A percentile compares a stretch with the other conserved stretches of the same genome.
These are phyloP conservation scores for Melanotaenia boesemani DNA, from an alignment of 2,797 vertebrate genomes.

Conservation along the genomic window DNA sequence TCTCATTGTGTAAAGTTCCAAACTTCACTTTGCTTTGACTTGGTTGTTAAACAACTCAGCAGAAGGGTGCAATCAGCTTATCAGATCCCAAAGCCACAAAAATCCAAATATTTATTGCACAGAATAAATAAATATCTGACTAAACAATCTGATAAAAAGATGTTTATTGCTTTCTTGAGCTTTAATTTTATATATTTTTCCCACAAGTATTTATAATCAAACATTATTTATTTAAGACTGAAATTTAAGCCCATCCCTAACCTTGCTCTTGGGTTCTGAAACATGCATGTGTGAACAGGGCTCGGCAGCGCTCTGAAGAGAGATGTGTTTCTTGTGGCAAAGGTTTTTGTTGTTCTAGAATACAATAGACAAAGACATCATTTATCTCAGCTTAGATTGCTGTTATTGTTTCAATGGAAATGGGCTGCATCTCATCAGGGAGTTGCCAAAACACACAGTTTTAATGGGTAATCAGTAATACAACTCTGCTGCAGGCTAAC, in stretches of 20 bases:
- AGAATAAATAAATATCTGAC: not conserved
- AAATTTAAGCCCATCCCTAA: slow-evolving; percentile 50
- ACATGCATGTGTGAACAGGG: slow-evolving; percentile 37
- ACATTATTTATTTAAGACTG: slow-evolving; percentile 7
- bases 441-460: slow-evolving; percentile 57
- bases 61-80: slow-evolving; percentile 14
- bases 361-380: slow-evolving; percentile 79
- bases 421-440: slow-evolving; percentile 62
- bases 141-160: not conserved
- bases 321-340: slow-evolving; percentile 51
- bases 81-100: slow-evolving; percentile 2
- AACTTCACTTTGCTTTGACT: not conserved
- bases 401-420: slow-evolving; percentile 74
- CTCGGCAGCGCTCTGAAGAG: slow-evolving; percentile 56
- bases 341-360: slow-evolving; percentile 66
- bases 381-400: slow-evolving; percentile 74
- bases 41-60: slow-evolving; percentile 4
- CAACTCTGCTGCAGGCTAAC: slow-evolving; percentile 46
- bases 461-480: slow-evolving; percentile 49
- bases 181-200: not conserved
- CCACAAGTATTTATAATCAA: slow-evolving; percentile 4
- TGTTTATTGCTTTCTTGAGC: slow-evolving; percentile 4
- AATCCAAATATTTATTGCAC: not conserved
- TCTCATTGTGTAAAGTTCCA: slow-evolving; percentile 20
- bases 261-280: slow-evolving; percentile 37